Conservation (phyloP, 2,113 vertebrate species). For the Pycnonotus jocosus region DNA sequence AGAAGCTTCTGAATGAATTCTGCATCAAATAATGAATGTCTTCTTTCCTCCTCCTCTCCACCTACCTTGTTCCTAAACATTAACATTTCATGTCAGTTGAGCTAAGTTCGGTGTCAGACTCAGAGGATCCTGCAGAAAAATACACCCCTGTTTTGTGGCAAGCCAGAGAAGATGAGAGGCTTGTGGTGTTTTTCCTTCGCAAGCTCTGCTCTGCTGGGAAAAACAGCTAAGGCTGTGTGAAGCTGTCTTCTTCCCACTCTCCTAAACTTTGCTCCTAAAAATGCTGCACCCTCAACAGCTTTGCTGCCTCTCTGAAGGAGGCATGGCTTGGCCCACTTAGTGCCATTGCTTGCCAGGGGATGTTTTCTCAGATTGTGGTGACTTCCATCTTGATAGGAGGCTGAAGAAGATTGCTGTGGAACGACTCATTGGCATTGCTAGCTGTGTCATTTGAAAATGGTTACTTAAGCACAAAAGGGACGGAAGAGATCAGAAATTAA, state of each 20-base stretch:
- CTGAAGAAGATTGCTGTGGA: background rate
- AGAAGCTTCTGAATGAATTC: conserved; percentile 56
- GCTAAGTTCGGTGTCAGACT: conserved; percentile 56
- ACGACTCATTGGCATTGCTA: background rate
- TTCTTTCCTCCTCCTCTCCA: conserved; percentile 48
- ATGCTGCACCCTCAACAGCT: background rate
- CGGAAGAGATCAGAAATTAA: background rate
- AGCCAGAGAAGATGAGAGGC: conserved; percentile 9
- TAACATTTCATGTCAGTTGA: conserved; percentile 56
- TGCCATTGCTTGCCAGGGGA: background rate
- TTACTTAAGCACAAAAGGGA: background rate
- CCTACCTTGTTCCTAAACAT: conserved; percentile 56
- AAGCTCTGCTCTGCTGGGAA: background rate
- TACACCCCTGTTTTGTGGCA: conserved; percentile 26
- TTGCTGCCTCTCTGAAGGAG: background rate
- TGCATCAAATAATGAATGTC: conserved; percentile 27
- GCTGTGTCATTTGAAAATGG: background rate
- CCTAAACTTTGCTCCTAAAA: background rate
- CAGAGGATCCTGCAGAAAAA: conserved; percentile 38
- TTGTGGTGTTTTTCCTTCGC: conserved; percentile 34
- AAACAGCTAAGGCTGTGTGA: conserved; percentile 12
- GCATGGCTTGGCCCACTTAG: background rate
- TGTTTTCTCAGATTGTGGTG: background rate
- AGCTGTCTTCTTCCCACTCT: conserved; percentile 41
- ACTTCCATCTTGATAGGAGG: background rate